A percentile compares a stretch with the other conserved stretches of the same genome.
These are phyloP conservation scores for Wiebesia pumilae DNA, from an alignment of 1,140 invertebrate genomes.

Conservation along the genomic window DNA sequence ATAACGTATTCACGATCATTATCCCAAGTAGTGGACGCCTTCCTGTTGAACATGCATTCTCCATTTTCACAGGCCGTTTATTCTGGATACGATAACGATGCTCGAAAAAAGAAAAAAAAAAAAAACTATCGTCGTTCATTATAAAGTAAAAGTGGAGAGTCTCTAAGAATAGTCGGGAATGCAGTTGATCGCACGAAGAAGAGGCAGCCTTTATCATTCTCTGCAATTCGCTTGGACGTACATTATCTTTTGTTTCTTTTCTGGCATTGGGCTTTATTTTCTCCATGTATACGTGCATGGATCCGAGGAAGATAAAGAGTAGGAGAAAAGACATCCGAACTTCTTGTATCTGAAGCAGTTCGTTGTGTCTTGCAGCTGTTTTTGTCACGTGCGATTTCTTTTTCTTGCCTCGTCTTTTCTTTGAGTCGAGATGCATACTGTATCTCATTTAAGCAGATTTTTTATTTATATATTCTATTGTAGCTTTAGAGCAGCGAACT, in stretches of 20 bases:
- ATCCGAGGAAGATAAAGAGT: neutral
- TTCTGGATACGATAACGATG: neutral
- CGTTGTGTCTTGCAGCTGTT: neutral
- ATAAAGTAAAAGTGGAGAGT: neutral
- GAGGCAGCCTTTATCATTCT: neutral
- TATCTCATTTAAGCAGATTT: neutral
- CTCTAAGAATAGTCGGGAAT: neutral
- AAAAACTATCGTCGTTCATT: neutral
- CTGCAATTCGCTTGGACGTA: neutral
- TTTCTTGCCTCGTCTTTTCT: neutral
- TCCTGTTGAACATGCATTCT: neutral
- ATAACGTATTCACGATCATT: neutral
- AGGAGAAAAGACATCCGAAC: neutral
- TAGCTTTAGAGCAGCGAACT: too few relatives aligned
- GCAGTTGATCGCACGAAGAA: neutral
- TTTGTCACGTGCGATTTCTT: neutral
- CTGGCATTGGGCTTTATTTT: neutral
- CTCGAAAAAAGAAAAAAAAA: too few relatives aligned
- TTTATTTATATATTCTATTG: too few relatives aligned
- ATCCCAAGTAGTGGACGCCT: neutral
- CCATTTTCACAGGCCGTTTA: neutral
- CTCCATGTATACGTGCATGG: neutral
- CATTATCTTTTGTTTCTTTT: neutral
- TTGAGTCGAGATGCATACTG: neutral
- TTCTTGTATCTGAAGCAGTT: neutral